Conservation (phyloP, 92 coral and sea anemone species). For the Zoanthus solanderi region DNA sequence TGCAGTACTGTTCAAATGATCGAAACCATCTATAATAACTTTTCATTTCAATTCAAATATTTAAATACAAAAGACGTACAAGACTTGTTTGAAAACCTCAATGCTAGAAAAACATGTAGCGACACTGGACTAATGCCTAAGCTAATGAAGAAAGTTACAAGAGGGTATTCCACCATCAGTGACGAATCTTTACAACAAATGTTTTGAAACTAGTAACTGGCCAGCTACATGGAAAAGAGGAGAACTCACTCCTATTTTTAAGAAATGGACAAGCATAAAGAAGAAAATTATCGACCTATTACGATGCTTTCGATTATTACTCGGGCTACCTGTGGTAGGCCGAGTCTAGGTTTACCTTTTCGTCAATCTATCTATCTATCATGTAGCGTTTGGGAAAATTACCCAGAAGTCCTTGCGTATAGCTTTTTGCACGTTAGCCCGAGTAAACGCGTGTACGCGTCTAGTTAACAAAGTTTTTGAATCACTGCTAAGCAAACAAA, state of each 20-base stretch:
- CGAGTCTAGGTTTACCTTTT: no score
- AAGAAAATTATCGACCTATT: conserved; percentile 22
- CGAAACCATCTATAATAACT: no score
- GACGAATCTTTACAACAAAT: neutral
- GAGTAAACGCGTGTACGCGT: no score
- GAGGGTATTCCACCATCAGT: conserved; percentile 1
- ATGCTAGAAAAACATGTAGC: no score
- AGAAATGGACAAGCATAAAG: conserved; percentile 4
- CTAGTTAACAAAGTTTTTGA: conserved; percentile 22
- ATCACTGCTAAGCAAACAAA: neutral
- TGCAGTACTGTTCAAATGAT: neutral
- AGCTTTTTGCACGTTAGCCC: no score
- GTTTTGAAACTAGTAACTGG: neutral
- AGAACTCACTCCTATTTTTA: conserved; percentile 45
- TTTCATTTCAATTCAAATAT: no score
- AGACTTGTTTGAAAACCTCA: neutral
- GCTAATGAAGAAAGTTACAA: neutral
- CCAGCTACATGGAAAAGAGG: neutral
- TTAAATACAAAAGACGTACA: neutral
- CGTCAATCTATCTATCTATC: no score
- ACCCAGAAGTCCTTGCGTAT: no score
- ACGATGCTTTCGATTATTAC: conserved; percentile 23
- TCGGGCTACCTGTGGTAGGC: no score
- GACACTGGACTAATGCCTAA: neutral
- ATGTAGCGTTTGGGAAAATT: no score